Percentiles rank a stretch among this genome's conserved stretches.
Evolutionary conservation across 2,113 vertebrate species (phyloP).

Genomic region (Psammodynastes pulverulentus): DNA sequence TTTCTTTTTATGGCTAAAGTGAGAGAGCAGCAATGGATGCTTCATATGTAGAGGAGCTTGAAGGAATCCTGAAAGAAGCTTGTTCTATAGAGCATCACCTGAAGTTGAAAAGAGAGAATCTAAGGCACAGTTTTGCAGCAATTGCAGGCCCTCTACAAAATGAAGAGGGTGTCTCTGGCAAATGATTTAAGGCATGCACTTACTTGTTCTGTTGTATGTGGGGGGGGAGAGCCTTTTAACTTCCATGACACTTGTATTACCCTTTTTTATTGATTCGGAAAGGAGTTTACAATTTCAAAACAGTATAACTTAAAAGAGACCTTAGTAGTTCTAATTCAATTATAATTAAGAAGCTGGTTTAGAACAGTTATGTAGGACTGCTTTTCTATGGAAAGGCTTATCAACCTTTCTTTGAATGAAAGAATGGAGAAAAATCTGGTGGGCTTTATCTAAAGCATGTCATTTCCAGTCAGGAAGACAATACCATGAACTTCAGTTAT

Average conservation of each 20-base stretch:
- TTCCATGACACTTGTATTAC: neutral
- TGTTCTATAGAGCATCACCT: slow-evolving; percentile 61
- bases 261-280: neutral
- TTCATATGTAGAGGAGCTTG: slow-evolving; percentile 37
- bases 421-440: neutral
- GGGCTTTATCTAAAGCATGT: neutral
- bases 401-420: neutral
- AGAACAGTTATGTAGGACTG: neutral
- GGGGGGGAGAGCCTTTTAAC: neutral
- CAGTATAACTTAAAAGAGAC: neutral
- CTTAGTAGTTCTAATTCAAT: neutral
- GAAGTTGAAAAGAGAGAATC: slow-evolving; percentile 59
- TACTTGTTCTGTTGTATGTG: neutral
- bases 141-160: slow-evolving; percentile 60
- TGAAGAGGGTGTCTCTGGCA: slow-evolving; percentile 43
- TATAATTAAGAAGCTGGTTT: neutral
- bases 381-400: neutral
- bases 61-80: slow-evolving; percentile 68
- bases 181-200: slow-evolving; percentile 5
- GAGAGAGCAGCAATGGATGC: slow-evolving; percentile 40
- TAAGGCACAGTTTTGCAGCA: slow-evolving; percentile 56
- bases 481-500: neutral
- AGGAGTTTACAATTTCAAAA: neutral
- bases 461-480: neutral
- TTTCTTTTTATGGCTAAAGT: slow-evolving; percentile 21